These are phyloP conservation scores for Erebia epiphron DNA, from an alignment of 2,888 invertebrate species.

Conservation along the genomic window DNA sequence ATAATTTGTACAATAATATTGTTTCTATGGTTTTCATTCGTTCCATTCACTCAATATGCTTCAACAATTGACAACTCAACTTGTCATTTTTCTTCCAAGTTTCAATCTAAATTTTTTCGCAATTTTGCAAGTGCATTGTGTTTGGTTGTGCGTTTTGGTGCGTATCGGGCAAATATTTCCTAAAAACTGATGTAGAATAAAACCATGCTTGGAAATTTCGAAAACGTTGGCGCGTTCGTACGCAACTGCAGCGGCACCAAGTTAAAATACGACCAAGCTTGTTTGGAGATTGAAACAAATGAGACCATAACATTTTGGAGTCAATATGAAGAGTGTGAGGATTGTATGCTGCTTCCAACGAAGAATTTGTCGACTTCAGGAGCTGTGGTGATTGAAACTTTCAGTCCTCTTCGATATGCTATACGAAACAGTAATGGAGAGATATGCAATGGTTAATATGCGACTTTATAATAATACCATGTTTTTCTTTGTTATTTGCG, in stretches of 20 bases:
- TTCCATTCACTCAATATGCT: slow-evolving; percentile 27
- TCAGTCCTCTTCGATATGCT: slow-evolving; percentile 64
- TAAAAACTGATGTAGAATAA: slow-evolving; percentile 51
- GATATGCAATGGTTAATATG: slow-evolving; percentile 66
- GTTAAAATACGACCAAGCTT: slow-evolving; percentile 71
- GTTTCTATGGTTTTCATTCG: background rate
- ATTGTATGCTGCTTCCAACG: slow-evolving; percentile 60
- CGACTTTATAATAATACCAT: background rate
- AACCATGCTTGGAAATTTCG: slow-evolving; percentile 65
- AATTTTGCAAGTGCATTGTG: slow-evolving; percentile 49
- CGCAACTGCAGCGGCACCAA: slow-evolving; percentile 62
- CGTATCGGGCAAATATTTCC: slow-evolving; percentile 10
- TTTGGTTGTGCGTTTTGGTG: slow-evolving; percentile 14
- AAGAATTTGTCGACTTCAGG: slow-evolving; percentile 48
- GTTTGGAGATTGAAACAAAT: slow-evolving; percentile 66
- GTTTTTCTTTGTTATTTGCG: slow-evolving; percentile 9
- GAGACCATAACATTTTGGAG: slow-evolving; percentile 65
- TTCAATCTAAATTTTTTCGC: slow-evolving; percentile 45
- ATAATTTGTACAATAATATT: too few relatives aligned
- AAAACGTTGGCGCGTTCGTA: slow-evolving; percentile 69
- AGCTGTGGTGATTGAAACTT: slow-evolving; percentile 57
- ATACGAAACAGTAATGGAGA: slow-evolving; percentile 53
- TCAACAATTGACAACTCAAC: slow-evolving; percentile 37
- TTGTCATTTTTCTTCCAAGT: slow-evolving; percentile 27
- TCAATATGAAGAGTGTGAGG: slow-evolving; percentile 75